Evolutionary conservation across 1,140 invertebrate species (phyloP).

Genomic region (Belonocnema kinseyi): DNA sequence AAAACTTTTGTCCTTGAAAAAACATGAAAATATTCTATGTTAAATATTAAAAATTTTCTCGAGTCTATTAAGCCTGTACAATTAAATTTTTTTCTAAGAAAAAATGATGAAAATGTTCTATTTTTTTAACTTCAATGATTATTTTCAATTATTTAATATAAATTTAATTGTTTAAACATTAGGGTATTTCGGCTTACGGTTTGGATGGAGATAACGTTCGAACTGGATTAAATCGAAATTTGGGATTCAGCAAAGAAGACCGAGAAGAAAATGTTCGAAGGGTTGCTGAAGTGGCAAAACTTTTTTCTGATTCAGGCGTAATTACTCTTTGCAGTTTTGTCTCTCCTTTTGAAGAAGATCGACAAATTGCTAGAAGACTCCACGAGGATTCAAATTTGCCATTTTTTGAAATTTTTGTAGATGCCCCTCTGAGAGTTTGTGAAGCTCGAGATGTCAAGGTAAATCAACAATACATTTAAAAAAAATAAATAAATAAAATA

Average conservation of each 20-base stretch:
- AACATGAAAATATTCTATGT: too few species aligned
- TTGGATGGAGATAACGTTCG: slow-evolving; percentile 98
- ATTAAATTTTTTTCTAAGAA: too few species aligned
- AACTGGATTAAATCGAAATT: slow-evolving; percentile 95
- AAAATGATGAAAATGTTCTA: too few species aligned
- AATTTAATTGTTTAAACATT: not conserved
- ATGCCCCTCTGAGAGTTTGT: slow-evolving; percentile 95
- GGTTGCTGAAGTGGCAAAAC: slow-evolving; percentile 96
- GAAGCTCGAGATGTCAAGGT: slow-evolving; percentile 94
- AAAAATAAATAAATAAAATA: not conserved
- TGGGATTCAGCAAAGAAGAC: slow-evolving; percentile 94
- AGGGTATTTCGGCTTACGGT: slow-evolving; percentile 85
- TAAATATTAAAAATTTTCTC: too few species aligned
- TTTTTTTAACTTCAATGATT: too few species aligned
- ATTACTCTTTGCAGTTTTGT: slow-evolving; percentile 97
- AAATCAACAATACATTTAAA: not conserved
- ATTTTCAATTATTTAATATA: too few species aligned
- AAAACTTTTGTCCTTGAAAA: too few species aligned
- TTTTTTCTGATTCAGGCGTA: slow-evolving; percentile 97
- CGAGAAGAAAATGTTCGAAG: slow-evolving; percentile 97
- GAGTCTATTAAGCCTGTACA: too few species aligned
- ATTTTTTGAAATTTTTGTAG: slow-evolving; percentile 97
- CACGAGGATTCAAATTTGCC: slow-evolving; percentile 89
- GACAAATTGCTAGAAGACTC: slow-evolving; percentile 89
- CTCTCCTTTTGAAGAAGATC: slow-evolving; percentile 94